Conservation (phyloP, 1,140 invertebrate genomes). For the Protaetia brevitarsis region DNA sequence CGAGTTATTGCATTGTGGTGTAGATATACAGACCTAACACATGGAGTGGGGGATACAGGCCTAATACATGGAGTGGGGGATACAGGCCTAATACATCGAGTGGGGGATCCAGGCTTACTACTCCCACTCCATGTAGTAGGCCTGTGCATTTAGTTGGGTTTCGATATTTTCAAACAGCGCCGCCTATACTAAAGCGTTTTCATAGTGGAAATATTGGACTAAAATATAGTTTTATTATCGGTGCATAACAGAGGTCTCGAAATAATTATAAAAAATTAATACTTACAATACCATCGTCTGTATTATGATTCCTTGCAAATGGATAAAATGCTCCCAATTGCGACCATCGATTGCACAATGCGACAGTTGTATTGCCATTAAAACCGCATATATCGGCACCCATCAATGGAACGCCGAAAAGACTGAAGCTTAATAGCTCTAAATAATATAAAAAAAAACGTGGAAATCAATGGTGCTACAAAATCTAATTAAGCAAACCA, state of each 20-base stretch:
- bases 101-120: too few relatives aligned
- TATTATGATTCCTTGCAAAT: slow-evolving; percentile 84
- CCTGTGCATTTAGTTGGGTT: too few relatives aligned
- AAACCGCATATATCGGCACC: slow-evolving; percentile 92
- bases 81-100: too few relatives aligned
- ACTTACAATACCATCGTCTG: slow-evolving; percentile 65
- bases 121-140: too few relatives aligned
- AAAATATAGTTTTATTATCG: too few relatives aligned
- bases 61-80: too few relatives aligned
- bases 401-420: slow-evolving; percentile 83
- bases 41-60: too few relatives aligned
- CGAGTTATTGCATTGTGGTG: too few relatives aligned
- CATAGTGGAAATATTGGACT: too few relatives aligned
- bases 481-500: neutral
- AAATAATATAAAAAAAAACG: slow-evolving; percentile 35
- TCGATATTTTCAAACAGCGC: too few relatives aligned
- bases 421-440: slow-evolving; percentile 73
- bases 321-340: slow-evolving; percentile 85
- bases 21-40: too few relatives aligned
- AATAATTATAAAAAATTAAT: neutral
- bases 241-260: neutral
- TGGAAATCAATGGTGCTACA: neutral
- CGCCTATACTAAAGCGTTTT: too few relatives aligned
- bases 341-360: slow-evolving; percentile 76
- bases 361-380: slow-evolving; percentile 67